Base-by-base conservation (phyloP, 2,113 vertebrate genomes). In the Neofelis nebulosa region DNA sequence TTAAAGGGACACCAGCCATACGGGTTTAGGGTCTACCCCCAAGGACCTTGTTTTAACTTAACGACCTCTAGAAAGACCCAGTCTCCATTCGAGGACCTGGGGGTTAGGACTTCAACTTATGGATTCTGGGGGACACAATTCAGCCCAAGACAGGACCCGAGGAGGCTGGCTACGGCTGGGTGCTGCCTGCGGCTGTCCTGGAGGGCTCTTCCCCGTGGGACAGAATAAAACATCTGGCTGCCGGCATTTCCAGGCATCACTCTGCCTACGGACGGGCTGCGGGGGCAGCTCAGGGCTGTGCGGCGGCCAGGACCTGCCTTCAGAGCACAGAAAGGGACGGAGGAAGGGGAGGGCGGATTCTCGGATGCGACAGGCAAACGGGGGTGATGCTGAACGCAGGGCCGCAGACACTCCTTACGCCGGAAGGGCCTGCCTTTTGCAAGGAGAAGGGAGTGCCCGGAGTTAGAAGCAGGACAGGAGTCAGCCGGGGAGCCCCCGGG, bases 201-300 rank as follows among this genome's bases (percentile, higher is more conserved):
- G 29, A 48, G 29, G 63, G 23, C 27, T 19, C 5, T 29, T 38
- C 19, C 0, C 0, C 0, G 18, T 4, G 31, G 12, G 45, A 8
- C 1, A 57, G 57, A 13, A 38, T 2, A 11, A 16, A 3, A 57
- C 6, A 25, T 38, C 5, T 27, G 87, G 38, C 31, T 1, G 1
- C 23, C 61, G 0, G 0, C 5, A 6, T 11, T 14, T 1, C 11
- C 71, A 18, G 50, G 6, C 38, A 4, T 6, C 29, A 29, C 45
- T 69, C 29, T 52, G 29, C 25, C 18, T 7, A 21, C 61, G 0
- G 27, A 21, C 0, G 21, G 16, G 18, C 41, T 18, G 25, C 3
- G 11, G 65, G 25, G 21, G 31, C 4, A 0, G 63, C 50, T 36
- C 18, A 10, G 25, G 19, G 90, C 55, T 45, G 27, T 13, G 52